These are phyloP conservation scores for Sebastes taczanowskii DNA, from an alignment of 2,797 vertebrate genomes.

Conservation along the genomic window DNA sequence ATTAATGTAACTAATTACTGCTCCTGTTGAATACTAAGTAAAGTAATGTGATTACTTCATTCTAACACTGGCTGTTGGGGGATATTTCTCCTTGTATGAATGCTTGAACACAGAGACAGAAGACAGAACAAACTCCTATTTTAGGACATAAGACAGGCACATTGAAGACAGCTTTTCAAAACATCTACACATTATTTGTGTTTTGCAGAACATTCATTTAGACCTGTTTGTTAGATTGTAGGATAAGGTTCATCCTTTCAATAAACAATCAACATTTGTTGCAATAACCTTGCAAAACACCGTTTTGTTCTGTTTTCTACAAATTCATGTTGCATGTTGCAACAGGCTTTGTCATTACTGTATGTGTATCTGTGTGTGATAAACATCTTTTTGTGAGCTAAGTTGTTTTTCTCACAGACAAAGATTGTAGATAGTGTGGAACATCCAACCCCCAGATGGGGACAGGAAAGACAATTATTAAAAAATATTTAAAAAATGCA, in stretches of 20 bases:
- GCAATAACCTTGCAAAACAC: slow-evolving; percentile 10
- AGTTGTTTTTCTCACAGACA: not conserved
- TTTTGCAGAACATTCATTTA: not conserved
- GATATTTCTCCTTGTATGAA: not conserved
- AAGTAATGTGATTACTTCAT: not conserved
- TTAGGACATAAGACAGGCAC: not conserved
- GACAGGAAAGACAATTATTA: not conserved
- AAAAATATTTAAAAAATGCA: not conserved
- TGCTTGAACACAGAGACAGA: not conserved
- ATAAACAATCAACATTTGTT: not conserved
- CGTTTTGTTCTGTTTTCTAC: slow-evolving; percentile 23
- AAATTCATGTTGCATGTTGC: slow-evolving; percentile 1
- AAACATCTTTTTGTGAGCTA: not conserved
- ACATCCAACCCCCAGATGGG: not conserved
- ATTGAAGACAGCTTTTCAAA: not conserved
- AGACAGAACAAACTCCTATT: not conserved
- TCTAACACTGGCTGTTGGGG: not conserved
- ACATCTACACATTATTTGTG: not conserved
- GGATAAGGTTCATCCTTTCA: not conserved
- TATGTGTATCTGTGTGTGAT: not conserved
- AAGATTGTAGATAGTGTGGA: not conserved
- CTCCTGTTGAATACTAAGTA: not conserved
- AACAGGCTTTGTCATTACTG: not conserved
- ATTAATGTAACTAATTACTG: not conserved
- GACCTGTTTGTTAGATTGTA: too few species aligned